phyloP scores from a whole-genome alignment of 2,113 vertebrate genomes.

The Cichladusa arquata region DNA sequence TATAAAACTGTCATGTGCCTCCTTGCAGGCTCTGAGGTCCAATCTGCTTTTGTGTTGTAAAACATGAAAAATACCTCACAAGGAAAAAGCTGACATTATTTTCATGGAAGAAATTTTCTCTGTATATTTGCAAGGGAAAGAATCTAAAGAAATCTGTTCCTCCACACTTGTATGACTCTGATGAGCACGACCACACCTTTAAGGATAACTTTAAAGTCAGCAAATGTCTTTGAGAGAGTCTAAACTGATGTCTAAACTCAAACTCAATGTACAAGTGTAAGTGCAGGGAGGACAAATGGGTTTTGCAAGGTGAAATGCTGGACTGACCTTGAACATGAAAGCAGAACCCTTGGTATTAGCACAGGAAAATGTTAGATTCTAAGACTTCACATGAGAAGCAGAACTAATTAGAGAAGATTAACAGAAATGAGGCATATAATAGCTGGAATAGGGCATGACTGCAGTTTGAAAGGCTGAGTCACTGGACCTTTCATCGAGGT shows the following conservation, averaged over 20 bases:
- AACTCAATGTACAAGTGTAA: not conserved
- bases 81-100: not conserved
- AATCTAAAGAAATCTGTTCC: not conserved
- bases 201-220: not conserved
- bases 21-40: not conserved
- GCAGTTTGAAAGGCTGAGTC: not conserved
- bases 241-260: not conserved
- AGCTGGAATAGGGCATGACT: slow-evolving; percentile 31
- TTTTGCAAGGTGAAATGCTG: not conserved
- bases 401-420: slow-evolving; percentile 68
- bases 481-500: not conserved
- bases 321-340: slow-evolving; percentile 32
- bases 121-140: not conserved
- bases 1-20: not conserved
- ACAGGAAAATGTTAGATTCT: slow-evolving; percentile 18
- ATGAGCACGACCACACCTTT: not conserved
- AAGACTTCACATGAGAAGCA: slow-evolving; percentile 36
- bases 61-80: not conserved
- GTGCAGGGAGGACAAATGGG: not conserved
- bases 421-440: slow-evolving; percentile 55
- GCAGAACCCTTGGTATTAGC: not conserved
- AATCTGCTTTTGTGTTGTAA: not conserved
- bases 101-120: not conserved
- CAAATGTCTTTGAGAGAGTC: not conserved
- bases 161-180: not conserved